Evolutionary conservation across 2,113 vertebrate genomes (phyloP).

Genomic region (Parus major): DNA sequence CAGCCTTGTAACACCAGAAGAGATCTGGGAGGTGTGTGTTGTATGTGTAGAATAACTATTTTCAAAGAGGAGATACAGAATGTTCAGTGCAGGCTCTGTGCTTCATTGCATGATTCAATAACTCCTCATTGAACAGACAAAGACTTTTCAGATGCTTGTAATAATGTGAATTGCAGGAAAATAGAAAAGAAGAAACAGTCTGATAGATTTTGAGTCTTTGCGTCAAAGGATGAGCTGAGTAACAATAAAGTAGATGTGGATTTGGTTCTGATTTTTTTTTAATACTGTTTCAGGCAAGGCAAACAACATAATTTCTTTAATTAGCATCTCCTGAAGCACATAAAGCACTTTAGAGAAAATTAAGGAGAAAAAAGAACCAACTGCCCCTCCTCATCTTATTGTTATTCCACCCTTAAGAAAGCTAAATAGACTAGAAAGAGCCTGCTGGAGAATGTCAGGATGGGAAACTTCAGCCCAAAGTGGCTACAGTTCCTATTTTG

Average conservation of each 20-base stretch:
- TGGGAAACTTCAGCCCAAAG: not conserved
- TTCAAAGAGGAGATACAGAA: not conserved
- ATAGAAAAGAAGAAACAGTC: not conserved
- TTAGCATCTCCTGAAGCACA: not conserved
- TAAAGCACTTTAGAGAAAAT: not conserved
- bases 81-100: not conserved
- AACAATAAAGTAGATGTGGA: not conserved
- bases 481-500: not conserved
- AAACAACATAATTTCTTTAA: not conserved
- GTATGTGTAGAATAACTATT: not conserved
- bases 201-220: not conserved
- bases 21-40: not conserved
- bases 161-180: not conserved
- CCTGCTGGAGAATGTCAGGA: not conserved
- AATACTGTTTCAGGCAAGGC: not conserved
- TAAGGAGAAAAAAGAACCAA: not conserved
- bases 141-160: not conserved
- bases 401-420: not conserved
- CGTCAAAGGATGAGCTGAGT: not conserved
- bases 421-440: not conserved
- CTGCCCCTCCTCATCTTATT: not conserved
- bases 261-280: not conserved
- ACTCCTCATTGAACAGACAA: accelerated
- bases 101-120: not conserved
- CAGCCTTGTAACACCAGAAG: not conserved